Base-by-base conservation (phyloP, 1,140 invertebrate species). In the Halictus rubicundus region DNA sequence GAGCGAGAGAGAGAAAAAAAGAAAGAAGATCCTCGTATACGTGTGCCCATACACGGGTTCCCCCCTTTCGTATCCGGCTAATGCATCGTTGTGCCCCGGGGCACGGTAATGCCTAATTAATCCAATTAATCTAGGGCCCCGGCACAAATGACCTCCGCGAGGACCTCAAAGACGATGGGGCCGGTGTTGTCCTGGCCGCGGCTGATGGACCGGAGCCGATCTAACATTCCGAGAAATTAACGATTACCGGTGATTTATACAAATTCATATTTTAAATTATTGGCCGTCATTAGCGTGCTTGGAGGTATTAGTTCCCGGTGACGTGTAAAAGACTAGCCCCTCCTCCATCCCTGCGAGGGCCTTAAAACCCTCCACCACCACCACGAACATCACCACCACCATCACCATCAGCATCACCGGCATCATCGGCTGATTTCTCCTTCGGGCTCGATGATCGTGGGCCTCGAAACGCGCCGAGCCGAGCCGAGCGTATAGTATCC, bases 141-240 rank as follows among this genome's bases (percentile, higher is more conserved):
- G 87, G 89, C 91, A 92, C 90, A 93, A 93, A 93, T 92, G 92
- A 92, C 91, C 92, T 88, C 89, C 82, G 89, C 86, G 81, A 78
- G 80, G 81, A 80, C 70, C 84, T 89, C 83, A 88, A 89, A 88
- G 88, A 86, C 82, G 78, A 77, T 75, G 72, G 73, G 85, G 76
- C 85, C 85, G 75, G 76, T 70, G 70, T 81, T 85, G 78, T 78
- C 81, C 81, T 73, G 78, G 57, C 52, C 60, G 60, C 84, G 54
- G 77, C 88, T 92, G 92, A 92, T 92, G 89, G 89, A 91, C 91
- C 89, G 89, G 85, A 83, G 80, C 89, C 90, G 90, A 91, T 91
- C 91, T 89, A 91, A 92, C 92, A 92, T 93, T 93, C 92, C 91
- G 91, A 92, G 91, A 92, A 93, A 93, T 92, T 92, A 92, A 92